Percentiles rank a stretch among this genome's conserved stretches.
Evolutionary conservation across 2,797 vertebrate genomes (phyloP).

Genomic region (Tadarida brasiliensis): DNA sequence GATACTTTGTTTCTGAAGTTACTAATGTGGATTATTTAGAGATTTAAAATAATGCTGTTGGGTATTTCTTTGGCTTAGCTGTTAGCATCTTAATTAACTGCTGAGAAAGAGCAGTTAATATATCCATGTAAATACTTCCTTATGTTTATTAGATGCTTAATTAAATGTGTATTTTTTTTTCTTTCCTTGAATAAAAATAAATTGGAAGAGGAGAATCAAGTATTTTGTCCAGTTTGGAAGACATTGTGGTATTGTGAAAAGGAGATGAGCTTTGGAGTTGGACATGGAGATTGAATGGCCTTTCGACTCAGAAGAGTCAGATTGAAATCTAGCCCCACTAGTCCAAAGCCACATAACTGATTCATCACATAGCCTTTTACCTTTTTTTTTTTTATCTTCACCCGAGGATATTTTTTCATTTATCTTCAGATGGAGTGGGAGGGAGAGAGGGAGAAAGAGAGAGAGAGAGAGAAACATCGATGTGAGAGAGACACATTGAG

Average conservation of each 20-base stretch:
- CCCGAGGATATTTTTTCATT: too few relatives aligned
- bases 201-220: slow-evolving; percentile 2
- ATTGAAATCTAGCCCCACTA: slow-evolving; percentile 26
- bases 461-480: too few relatives aligned
- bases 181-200: slow-evolving; percentile 57
- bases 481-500: too few relatives aligned
- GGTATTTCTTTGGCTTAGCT: not conserved
- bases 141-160: slow-evolving; percentile 36
- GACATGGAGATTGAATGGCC: not conserved
- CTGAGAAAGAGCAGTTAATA: not conserved
- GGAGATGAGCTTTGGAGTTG: not conserved
- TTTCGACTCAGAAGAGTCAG: not conserved
- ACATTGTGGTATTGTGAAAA: not conserved
- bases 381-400: too few relatives aligned
- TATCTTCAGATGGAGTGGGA: too few relatives aligned
- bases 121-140: not conserved
- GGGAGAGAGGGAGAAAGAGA: too few relatives aligned
- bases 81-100: slow-evolving; percentile 31
- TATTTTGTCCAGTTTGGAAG: slow-evolving; percentile 37
- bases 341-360: not conserved
- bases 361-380: not conserved
- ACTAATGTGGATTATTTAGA: not conserved
- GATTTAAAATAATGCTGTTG: slow-evolving; percentile 11
- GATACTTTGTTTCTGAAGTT: not conserved
- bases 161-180: slow-evolving; percentile 1